Evolutionary conservation across 2,113 vertebrate species (phyloP).

Genomic region (Xyliphius kryptos): DNA sequence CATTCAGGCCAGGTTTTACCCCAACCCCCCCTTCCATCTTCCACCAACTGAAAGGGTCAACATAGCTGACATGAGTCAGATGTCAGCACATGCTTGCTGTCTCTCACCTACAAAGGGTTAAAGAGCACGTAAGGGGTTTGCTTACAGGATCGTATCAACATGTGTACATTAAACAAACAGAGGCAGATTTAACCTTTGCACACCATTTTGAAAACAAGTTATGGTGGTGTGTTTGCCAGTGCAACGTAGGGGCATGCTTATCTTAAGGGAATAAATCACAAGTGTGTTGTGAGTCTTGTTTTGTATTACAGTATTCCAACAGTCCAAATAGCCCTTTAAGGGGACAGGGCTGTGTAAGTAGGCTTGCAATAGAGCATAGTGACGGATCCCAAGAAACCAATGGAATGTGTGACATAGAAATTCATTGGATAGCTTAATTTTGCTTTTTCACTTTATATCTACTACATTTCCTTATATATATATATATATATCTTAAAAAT

Average conservation of each 20-base stretch:
- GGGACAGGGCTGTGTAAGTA: neutral
- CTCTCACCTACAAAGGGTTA: constrained; percentile 32
- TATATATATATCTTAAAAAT: too few species aligned
- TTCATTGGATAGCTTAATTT: too few species aligned
- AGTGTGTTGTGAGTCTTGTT: constrained; percentile 29
- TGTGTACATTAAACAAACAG: constrained; percentile 48
- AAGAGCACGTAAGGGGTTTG: constrained; percentile 28
- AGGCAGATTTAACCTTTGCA: constrained; percentile 34
- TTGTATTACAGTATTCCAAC: constrained; percentile 46
- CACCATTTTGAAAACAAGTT: constrained; percentile 44
- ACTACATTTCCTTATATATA: neutral
- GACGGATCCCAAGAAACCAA: neutral
- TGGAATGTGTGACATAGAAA: constrained; percentile 2
- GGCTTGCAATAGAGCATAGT: neutral
- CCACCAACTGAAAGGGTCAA: constrained; percentile 4
- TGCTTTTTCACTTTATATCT: too few species aligned
- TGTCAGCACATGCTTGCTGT: neutral
- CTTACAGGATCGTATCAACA: constrained; percentile 32
- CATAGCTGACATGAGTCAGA: neutral
- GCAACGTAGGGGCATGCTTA: neutral
- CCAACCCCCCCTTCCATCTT: neutral
- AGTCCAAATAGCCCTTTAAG: constrained; percentile 44
- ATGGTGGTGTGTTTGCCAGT: constrained; percentile 6
- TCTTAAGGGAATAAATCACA: neutral
- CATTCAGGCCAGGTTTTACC: neutral